phyloP scores from a whole-genome alignment of 2,113 vertebrate genomes.

The Acrocephalus arundinaceus region DNA sequence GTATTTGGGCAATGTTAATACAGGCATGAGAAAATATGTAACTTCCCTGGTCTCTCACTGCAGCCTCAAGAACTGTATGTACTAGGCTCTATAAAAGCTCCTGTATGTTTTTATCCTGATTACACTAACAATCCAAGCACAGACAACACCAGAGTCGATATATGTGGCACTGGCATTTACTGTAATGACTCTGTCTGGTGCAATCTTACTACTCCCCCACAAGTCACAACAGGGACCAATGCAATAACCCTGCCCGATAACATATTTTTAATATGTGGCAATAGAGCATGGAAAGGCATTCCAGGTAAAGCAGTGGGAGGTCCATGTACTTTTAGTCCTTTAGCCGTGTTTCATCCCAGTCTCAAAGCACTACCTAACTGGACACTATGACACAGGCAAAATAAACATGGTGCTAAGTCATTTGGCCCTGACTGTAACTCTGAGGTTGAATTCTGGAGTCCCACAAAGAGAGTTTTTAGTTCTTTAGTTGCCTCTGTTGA shows the following conservation, averaged over 20 bases:
- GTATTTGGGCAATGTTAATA: background rate
- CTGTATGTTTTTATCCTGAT: background rate
- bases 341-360: background rate
- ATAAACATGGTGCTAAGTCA: accelerated
- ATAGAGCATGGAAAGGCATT: background rate
- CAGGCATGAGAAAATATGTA: background rate
- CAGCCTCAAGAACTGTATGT: background rate
- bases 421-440: background rate
- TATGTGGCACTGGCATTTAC: background rate
- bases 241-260: background rate
- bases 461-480: background rate
- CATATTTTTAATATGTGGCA: background rate
- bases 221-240: background rate
- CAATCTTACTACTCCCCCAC: background rate
- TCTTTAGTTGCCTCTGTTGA: background rate
- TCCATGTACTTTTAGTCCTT: accelerated
- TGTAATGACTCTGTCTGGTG: background rate
- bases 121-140: accelerated
- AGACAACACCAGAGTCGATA: background rate
- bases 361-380: background rate
- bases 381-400: accelerated
- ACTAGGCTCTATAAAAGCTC: background rate
- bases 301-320: background rate
- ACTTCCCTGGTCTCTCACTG: background rate
- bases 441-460: background rate